Evolutionary conservation across 2,888 invertebrate species (phyloP), one percentile per base, ranked within the genome.

Genomic region (Sphinx pinastri): DNA sequence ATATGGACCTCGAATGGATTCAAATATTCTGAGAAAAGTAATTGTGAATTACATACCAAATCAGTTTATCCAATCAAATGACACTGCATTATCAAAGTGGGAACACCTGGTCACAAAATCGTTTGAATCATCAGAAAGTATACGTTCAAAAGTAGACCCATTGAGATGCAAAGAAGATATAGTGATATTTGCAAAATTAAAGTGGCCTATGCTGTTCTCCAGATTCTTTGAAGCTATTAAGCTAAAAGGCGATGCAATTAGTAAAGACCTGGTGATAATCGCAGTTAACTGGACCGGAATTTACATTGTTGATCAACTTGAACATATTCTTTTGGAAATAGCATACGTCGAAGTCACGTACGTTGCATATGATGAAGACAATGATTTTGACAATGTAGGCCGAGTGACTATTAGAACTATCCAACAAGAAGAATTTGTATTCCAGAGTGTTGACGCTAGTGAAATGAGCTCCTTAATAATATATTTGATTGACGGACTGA

Each of bases 231-330:
- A 99, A 93, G 98, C 97, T 0, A 94, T 97, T n/a, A 96, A 96
- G 84, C 89, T 95, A 66, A 96, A 96, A 73, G 97, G 97, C 0
- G 96, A 96, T 0, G 93, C 95, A 47, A 93, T 97, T 10, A 93
- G 94, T 10, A 95, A 95, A 77, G 95, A 96, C 77, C 96, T 98
- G 78, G 95, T 98, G 25, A 98, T 99, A 69, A 96, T 99, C 74
- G 99, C 99, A 4, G 96, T 99, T 5, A 99, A 99, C 89, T 98
- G 98, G 96, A 97, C 97, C 0, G 99, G 99, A 2, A 96, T 99
- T 69, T 98, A 97, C 83, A 96, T 99, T 70, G 97, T 98, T 0
- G 98, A 99, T 88, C 98, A 98, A 87, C 96, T 97, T 79, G 99
- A 99, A 88, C 97, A 97, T 86, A 97, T 99, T 75, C 94, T 99